Evolutionary conservation across 2,888 invertebrate genomes (phyloP), one percentile per base, ranked within the genome.

Genomic region (Conistra vaccinii): DNA sequence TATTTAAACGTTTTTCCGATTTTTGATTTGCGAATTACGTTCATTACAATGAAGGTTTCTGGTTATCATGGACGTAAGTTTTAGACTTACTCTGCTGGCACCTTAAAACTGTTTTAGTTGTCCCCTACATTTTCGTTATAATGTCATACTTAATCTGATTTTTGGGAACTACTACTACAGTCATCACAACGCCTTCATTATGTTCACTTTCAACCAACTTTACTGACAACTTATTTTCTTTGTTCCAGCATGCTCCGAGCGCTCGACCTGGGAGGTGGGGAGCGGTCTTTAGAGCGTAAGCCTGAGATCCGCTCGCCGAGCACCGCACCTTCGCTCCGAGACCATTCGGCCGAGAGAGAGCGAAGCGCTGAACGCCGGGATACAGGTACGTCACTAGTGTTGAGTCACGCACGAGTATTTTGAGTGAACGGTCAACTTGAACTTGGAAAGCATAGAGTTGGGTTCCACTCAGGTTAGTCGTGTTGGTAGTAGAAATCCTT

Each of bases 171-270:
- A n/a, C 61, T 45, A 3, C 10, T 4, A 6, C 2, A 3, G 23
- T 39, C 23, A 9, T 29, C 23, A 5, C 7, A 0, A 29, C 7
- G 5, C 20, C 10, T 23, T 51, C 20, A 35, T 5, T 26, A 55
- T 62, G 4, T 60, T 35, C 6, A 14, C 12, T 39, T 23, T 45
- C 17, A 10, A 32, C 1, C 42, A 65, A 58, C 14, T 29, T 1
- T 51, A 20, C 7, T 76, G 61, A 74, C 14, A 29, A n/a, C 17
- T 65, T 9, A 23, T 77, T 81, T 70, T 77, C 17, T 67, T 94
- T 94, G 93, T 94, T 97, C 3, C 97, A 98, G 98, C 94, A 97
- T 98, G 92, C 97, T 98, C 90, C 97, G 98, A 92, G 98, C 98
- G 69, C 97, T 98, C 89, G 98, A 99, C 93, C 97, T 95, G 63